phyloP scores from a whole-genome alignment of 2,797 vertebrate species.

The Loriculus beryllinus region DNA sequence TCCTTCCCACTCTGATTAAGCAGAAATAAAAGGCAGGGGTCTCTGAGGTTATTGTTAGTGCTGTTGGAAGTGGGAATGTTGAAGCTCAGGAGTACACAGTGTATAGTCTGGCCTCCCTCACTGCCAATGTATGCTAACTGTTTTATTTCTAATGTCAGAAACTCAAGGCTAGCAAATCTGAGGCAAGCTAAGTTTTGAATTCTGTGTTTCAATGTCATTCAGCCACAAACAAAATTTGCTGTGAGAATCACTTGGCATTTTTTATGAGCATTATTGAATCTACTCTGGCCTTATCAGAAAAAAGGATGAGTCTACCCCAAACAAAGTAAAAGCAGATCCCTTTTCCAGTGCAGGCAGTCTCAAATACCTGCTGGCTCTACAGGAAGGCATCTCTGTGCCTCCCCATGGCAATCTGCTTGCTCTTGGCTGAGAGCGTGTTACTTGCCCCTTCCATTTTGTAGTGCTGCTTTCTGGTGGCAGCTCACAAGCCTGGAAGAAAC shows the following conservation, averaged over 20 bases:
- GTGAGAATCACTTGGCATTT: neutral
- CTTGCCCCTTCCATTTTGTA: neutral
- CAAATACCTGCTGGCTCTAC: neutral
- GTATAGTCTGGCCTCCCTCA: neutral
- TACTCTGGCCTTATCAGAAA: neutral
- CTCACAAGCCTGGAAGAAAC: neutral
- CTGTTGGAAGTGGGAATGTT: neutral
- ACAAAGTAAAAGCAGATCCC: neutral
- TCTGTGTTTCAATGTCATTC: neutral
- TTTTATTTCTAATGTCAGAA: neutral
- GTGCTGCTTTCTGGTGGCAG: neutral
- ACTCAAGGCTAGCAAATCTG: neutral
- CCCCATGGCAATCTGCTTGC: neutral
- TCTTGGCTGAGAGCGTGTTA: neutral
- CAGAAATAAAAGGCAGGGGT: neutral
- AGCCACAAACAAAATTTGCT: neutral
- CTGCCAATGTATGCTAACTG: neutral
- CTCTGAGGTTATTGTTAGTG: neutral
- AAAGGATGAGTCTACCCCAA: neutral
- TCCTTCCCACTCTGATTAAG: neutral
- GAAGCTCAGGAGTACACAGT: neutral
- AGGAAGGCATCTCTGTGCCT: neutral
- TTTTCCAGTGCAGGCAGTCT: neutral
- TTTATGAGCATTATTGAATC: neutral
- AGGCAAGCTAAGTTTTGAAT: neutral